Percentiles rank a stretch among this genome's conserved stretches.
Conservation (phyloP, 2,797 vertebrate genomes). For the Alauda arvensis region DNA sequence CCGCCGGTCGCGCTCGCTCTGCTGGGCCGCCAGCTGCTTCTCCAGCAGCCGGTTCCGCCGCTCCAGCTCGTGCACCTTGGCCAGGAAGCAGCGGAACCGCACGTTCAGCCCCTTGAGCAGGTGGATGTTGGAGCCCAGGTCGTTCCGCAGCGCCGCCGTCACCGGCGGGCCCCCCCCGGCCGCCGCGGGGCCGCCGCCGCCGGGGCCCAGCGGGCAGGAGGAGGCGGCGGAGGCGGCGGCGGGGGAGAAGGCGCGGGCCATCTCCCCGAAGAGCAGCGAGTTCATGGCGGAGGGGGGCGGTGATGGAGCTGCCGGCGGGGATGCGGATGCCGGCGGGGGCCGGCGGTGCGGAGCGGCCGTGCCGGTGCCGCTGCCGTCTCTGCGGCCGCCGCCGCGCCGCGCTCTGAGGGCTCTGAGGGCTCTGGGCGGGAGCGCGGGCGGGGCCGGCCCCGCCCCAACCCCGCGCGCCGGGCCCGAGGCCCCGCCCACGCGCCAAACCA, state of each 20-base stretch:
- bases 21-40: conserved; percentile 84
- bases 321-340: background rate
- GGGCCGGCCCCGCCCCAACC: background rate
- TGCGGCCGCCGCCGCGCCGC: background rate
- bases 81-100: conserved; percentile 94
- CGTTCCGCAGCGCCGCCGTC: conserved; percentile 88
- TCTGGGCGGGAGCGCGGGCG: background rate
- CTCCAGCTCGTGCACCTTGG: conserved; percentile 95
- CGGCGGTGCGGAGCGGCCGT: background rate
- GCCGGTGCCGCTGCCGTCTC: background rate
- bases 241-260: conserved; percentile 66
- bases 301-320: background rate
- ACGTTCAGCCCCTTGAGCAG: conserved; percentile 94
- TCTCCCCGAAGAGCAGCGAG: conserved; percentile 82
- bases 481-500: rapidly evolving
- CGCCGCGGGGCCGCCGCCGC: background rate
- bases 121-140: conserved; percentile 95
- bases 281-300: conserved; percentile 63
- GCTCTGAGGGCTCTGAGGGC: background rate
- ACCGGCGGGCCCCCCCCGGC: conserved; percentile 67
- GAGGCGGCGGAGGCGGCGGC: background rate
- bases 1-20: conserved; percentile 74
- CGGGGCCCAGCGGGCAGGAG: conserved; percentile 39
- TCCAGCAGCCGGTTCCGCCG: conserved; percentile 92
- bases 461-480: background rate